Conservation (phyloP, 2,113 vertebrate genomes). For the Heliornis fulica region DNA sequence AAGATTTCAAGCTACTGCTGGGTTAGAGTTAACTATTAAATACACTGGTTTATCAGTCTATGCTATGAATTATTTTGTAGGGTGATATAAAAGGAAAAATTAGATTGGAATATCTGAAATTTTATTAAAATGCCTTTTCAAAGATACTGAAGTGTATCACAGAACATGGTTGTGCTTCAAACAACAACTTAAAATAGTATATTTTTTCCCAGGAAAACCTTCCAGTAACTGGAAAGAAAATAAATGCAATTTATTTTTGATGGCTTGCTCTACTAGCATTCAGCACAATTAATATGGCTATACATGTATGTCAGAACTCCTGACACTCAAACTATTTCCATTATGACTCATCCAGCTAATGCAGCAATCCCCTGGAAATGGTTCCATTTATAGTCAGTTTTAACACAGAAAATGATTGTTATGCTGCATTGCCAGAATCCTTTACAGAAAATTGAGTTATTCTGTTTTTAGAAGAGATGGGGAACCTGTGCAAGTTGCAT, state of each 20-base stretch:
- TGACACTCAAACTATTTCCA: neutral
- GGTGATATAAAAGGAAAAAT: neutral
- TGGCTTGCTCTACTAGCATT: accelerated
- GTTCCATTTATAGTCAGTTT: neutral
- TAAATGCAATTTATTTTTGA: neutral
- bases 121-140: neutral
- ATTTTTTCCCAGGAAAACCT: neutral
- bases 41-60: neutral
- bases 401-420: neutral
- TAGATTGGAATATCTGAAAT: neutral
- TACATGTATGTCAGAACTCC: accelerated
- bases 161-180: neutral
- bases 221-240: neutral
- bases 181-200: neutral
- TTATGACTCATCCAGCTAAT: neutral
- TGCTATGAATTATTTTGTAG: neutral
- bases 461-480: neutral
- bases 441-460: neutral
- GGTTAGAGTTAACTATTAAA: neutral
- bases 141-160: neutral
- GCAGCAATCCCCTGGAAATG: neutral
- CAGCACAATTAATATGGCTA: neutral
- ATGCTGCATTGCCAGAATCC: neutral
- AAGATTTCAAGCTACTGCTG: neutral
- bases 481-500: neutral